Evolutionary conservation across 2,888 invertebrate genomes (phyloP).

Genomic region (Drosophila buzzatii): DNA sequence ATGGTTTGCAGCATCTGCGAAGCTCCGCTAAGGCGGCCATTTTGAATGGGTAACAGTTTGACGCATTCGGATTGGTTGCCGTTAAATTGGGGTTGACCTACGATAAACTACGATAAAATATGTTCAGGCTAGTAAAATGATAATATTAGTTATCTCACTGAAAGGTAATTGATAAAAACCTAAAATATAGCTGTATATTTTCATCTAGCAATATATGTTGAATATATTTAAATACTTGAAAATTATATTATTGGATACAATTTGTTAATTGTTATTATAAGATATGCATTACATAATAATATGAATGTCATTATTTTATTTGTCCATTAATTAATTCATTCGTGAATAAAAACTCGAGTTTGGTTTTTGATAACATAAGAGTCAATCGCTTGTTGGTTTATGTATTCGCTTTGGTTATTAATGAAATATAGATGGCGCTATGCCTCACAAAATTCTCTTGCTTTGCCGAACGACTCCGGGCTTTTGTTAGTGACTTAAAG

Average conservation of each 20-base stretch:
- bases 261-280: too few relatives aligned
- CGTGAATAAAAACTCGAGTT: too few relatives aligned
- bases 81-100: not conserved
- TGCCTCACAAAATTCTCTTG: not conserved
- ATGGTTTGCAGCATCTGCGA: conserved; percentile 30
- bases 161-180: too few relatives aligned
- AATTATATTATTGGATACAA: too few relatives aligned
- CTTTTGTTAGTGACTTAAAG: not conserved
- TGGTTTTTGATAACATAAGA: not conserved
- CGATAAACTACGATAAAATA: not conserved
- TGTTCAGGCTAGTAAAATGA: not conserved
- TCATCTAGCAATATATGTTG: too few relatives aligned
- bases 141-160: too few relatives aligned
- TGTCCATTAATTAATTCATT: too few relatives aligned
- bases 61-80: conserved; percentile 68
- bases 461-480: too few relatives aligned
- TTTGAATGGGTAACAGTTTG: conserved; percentile 77
- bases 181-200: too few relatives aligned
- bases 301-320: too few relatives aligned
- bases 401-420: not conserved
- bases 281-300: too few relatives aligned
- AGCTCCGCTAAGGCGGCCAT: conserved; percentile 63
- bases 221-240: too few relatives aligned
- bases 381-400: not conserved
- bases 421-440: conserved; percentile 15